phyloP scores from a whole-genome alignment of 2,888 invertebrate genomes.

The Mystacides longicornis region DNA sequence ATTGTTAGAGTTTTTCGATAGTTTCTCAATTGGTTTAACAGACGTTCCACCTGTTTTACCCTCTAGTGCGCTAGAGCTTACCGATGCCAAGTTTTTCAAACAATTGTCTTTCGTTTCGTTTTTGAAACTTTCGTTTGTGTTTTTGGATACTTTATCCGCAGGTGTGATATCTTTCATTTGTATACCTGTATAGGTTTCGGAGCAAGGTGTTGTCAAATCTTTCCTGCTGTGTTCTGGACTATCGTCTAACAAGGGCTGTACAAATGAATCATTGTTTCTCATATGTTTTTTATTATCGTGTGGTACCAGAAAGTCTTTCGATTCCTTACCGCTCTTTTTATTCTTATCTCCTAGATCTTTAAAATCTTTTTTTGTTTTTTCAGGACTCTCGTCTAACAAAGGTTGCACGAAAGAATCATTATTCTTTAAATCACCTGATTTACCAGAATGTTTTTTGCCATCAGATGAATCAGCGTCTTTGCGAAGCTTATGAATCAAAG shows the following conservation, averaged over 20 bases:
- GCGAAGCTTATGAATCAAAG: constrained; percentile 36
- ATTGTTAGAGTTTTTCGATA: neutral
- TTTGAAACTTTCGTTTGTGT: neutral
- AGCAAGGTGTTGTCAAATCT: constrained; percentile 1
- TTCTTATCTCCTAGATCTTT: neutral
- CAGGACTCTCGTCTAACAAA: constrained; percentile 19
- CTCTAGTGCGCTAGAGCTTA: constrained; percentile 3
- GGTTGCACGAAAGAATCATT: constrained; percentile 17
- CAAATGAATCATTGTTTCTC: constrained; percentile 17
- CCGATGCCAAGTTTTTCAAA: constrained; percentile 10
- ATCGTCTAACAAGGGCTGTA: constrained; percentile 17
- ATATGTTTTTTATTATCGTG: neutral
- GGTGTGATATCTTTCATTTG: constrained; percentile 4
- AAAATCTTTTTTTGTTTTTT: constrained; percentile 16
- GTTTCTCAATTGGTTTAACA: neutral
- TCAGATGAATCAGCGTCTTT: constrained; percentile 18
- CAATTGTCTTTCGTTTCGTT: constrained; percentile 12
- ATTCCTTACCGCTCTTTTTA: neutral
- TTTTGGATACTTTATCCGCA: neutral
- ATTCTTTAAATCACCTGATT: constrained; percentile 13
- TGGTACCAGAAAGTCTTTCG: neutral
- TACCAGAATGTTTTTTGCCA: constrained; percentile 11
- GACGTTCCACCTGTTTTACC: neutral
- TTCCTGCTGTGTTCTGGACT: constrained; percentile 19
- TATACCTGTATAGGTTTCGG: constrained; percentile 5